Evolutionary conservation across 2,113 vertebrate genomes (phyloP).

Genomic region (Erythrolamprus reginae): DNA sequence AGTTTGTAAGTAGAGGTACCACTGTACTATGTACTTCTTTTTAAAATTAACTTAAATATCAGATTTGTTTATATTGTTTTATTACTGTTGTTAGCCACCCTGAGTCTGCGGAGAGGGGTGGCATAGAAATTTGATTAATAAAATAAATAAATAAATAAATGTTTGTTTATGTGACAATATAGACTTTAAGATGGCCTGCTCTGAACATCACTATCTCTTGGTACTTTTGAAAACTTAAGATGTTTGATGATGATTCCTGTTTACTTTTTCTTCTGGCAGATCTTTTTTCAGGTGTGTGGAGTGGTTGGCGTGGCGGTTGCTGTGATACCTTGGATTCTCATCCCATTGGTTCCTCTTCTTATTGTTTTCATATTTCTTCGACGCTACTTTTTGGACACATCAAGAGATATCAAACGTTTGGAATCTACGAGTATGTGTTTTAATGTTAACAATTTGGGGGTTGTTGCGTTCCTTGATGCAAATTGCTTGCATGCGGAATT

Average conservation of each 20-base stretch:
- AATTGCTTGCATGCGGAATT: neutral
- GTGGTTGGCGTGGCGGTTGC: conserved; percentile 80
- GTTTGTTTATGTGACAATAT: neutral
- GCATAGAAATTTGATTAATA: no score
- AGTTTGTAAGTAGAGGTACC: no score
- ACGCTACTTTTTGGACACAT: conserved; percentile 83
- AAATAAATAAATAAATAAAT: no score
- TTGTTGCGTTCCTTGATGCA: conserved; percentile 11
- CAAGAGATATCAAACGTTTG: conserved; percentile 86
- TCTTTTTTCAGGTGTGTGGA: conserved; percentile 78
- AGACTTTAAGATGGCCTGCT: neutral
- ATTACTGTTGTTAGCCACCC: no score
- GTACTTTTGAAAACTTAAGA: conserved; percentile 5
- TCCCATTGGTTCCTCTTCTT: conserved; percentile 79
- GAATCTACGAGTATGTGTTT: conserved; percentile 82
- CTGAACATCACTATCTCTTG: neutral
- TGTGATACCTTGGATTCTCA: conserved; percentile 84
- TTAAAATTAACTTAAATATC: no score
- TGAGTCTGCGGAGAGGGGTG: no score
- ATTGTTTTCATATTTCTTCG: conserved; percentile 81
- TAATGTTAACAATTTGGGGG: neutral
- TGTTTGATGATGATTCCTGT: conserved; percentile 12
- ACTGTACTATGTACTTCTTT: no score
- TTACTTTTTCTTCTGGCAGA: conserved; percentile 67
- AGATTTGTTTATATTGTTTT: no score